Conservation (phyloP, 2,113 vertebrate species). For the Thunnus maccoyii region DNA sequence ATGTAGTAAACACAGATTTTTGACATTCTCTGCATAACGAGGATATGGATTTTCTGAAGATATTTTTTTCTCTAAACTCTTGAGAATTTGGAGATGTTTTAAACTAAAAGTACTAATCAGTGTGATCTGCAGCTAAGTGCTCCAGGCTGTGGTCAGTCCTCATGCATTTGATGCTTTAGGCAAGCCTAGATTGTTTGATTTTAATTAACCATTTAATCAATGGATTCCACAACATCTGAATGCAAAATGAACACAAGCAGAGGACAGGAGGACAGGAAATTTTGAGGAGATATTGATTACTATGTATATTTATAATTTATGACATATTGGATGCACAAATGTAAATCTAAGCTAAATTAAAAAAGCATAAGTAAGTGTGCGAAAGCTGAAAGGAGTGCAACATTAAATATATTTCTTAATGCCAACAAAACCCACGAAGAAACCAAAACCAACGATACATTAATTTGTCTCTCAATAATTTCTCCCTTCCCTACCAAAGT, state of each 20-base stretch:
- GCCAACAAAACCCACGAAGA: no score
- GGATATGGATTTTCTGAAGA: background rate
- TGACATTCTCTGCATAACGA: background rate
- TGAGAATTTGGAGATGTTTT: background rate
- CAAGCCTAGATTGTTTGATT: background rate
- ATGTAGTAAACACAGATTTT: background rate
- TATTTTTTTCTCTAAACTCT: no score
- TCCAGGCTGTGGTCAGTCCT: background rate
- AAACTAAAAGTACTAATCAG: background rate
- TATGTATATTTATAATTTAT: no score
- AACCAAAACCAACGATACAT: no score
- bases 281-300: background rate
- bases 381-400: no score
- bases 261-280: background rate
- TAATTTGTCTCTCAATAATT: no score
- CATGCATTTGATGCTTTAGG: background rate
- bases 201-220: background rate
- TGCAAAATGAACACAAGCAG: background rate
- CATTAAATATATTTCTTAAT: no score
- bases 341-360: no score
- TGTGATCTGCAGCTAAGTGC: background rate
- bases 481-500: no score
- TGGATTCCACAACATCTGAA: background rate
- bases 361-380: no score
- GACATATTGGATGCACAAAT: no score